These are phyloP conservation scores for Ctenopoma multispine DNA, from an alignment of 2,797 vertebrate genomes.

Conservation along the genomic window DNA sequence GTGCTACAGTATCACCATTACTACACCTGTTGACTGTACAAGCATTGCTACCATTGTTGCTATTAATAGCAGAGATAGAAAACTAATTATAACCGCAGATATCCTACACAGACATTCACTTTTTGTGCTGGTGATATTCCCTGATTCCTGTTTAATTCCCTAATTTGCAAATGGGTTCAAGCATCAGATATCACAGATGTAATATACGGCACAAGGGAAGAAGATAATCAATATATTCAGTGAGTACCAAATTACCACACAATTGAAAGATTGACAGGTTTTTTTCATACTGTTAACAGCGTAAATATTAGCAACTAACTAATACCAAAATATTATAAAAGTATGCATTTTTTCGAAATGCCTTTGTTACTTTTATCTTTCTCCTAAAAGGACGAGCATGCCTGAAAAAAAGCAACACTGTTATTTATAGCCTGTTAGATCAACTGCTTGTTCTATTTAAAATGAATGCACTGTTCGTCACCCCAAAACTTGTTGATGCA, in stretches of 20 bases:
- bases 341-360: neutral
- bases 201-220: slow-evolving; percentile 20
- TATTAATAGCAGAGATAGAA: neutral
- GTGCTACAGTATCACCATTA: neutral
- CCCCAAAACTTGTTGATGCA: neutral
- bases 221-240: slow-evolving; percentile 48
- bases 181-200: slow-evolving; percentile 14
- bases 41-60: neutral
- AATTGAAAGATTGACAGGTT: slow-evolving; percentile 44
- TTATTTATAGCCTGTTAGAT: neutral
- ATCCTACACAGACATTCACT: neutral
- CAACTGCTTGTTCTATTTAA: neutral
- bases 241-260: slow-evolving; percentile 45
- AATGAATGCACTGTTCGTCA: neutral
- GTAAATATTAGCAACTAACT: slow-evolving; percentile 9
- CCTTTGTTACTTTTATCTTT: neutral
- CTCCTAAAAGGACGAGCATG: neutral
- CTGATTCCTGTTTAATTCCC: slow-evolving; percentile 10
- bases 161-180: slow-evolving; percentile 21
- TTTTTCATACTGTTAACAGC: slow-evolving; percentile 10
- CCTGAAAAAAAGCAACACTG: neutral
- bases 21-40: neutral
- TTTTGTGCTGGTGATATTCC: slow-evolving; percentile 21
- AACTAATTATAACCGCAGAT: too few relatives aligned
- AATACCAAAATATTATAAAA: neutral